Evolutionary conservation across 2,113 vertebrate species (phyloP), one percentile per base, ranked within the genome.

Genomic region (Lonchura striata): DNA sequence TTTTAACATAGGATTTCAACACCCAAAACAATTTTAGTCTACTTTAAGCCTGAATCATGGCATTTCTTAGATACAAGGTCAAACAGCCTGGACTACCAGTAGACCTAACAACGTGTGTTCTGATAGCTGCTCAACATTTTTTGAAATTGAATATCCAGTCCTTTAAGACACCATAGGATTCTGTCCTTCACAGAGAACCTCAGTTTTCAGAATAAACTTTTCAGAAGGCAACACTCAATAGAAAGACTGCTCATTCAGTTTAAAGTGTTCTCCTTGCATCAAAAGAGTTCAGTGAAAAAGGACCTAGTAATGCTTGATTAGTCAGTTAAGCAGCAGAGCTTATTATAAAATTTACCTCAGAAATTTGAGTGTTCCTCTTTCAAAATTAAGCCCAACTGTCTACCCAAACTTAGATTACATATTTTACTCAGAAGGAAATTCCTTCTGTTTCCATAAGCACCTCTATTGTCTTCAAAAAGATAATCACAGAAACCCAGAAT

Each of bases 401-500:
- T n/a, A 13, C 6, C 13, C 18, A 76, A 60, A 33, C 16, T 37
- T 35, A 1, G 0, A n/a, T 15, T 37, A 33, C 15, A 5, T 68
- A 22, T 20, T 78, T 63, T 20, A 54, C 23, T 59, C 39, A 50
- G 52, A 35, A 71, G 15, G 74, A 42, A 63, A 53, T 6, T 61
- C 28, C 28, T 82, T 46, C 35, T 56, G 27, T 65, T 78, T 57
- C 42, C 27, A 1, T 17, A 68, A 59, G 9, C 10, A 8, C 33
- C 18, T 54, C 74, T 52, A 33, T 9, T 84, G 33, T 24, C 30
- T 42, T 47, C 28, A 42, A 47, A 33, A 66, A 66, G 6, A 50
- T 6, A 49, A 54, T 33, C 18, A 65, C 1, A 74, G 44, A 52
- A 37, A 28, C 15, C 64, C 0, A 0, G 27, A 44, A 65, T 33